phyloP scores from a whole-genome alignment of 2,113 vertebrate genomes.

The Odontesthes bonariensis region DNA sequence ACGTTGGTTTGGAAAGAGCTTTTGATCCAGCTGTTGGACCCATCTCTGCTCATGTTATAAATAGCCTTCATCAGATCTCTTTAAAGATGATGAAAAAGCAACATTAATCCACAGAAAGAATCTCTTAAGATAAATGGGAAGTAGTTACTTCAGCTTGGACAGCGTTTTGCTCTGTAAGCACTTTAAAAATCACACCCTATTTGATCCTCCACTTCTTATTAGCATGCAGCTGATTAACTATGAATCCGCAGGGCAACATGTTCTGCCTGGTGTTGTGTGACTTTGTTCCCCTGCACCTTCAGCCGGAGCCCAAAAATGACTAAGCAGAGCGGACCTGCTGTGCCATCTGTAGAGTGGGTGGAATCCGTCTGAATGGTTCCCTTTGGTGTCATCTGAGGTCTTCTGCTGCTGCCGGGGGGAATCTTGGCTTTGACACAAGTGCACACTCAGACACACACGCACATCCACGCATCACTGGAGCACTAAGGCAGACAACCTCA shows the following conservation, averaged over 20 bases:
- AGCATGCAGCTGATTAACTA: conserved; percentile 47
- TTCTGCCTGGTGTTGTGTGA: conserved; percentile 47
- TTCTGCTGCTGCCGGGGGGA: conserved; percentile 29
- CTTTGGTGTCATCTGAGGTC: conserved; percentile 52
- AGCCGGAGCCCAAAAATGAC: conserved; percentile 28
- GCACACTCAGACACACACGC: not conserved
- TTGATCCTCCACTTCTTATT: conserved; percentile 10
- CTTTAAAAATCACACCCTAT: too few relatives aligned
- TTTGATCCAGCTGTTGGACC: not conserved
- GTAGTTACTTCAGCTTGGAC: not conserved
- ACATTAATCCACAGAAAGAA: conserved; percentile 2
- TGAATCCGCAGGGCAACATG: conserved; percentile 48
- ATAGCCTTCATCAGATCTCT: conserved; percentile 2
- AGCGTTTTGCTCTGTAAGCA: not conserved
- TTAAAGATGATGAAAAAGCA: conserved; percentile 27
- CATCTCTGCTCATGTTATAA: not conserved
- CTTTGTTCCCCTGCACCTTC: conserved; percentile 19
- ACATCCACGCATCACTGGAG: not conserved
- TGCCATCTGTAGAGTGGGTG: conserved; percentile 31
- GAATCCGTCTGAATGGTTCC: conserved; percentile 12
- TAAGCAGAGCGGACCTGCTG: conserved; percentile 37
- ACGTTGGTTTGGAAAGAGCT: conserved; percentile 11
- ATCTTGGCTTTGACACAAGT: conserved; percentile 25
- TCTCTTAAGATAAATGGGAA: too few relatives aligned
- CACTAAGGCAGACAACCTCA: conserved; percentile 10